phyloP scores from a whole-genome alignment of 2,888 invertebrate species.

The Lycocerus yunnanus region DNA sequence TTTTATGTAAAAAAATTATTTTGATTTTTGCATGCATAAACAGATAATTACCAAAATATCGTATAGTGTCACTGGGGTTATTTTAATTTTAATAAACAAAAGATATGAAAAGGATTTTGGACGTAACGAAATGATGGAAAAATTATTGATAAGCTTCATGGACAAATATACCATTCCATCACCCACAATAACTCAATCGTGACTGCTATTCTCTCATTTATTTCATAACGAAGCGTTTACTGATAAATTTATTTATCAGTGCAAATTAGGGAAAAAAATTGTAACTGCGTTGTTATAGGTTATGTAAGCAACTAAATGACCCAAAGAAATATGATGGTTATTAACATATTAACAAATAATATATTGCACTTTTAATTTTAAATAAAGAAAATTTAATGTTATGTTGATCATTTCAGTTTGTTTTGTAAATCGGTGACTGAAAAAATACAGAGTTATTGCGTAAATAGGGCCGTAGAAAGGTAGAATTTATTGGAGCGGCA shows the following conservation, averaged over 20 bases:
- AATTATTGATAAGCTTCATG: background rate
- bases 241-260: background rate
- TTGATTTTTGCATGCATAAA: background rate
- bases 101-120: background rate
- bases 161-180: background rate
- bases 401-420: background rate
- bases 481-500: too few relatives aligned
- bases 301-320: background rate
- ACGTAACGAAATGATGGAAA: background rate
- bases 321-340: background rate
- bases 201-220: background rate
- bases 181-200: background rate
- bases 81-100: background rate
- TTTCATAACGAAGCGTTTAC: background rate
- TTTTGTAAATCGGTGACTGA: background rate
- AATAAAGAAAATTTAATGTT: background rate
- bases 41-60: background rate
- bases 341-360: background rate
- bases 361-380: background rate
- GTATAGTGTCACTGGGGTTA: background rate
- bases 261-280: background rate
- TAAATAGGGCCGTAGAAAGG: too few relatives aligned
- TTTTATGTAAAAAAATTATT: background rate
- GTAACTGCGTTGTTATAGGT: background rate
- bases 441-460: background rate